Conservation (phyloP, 2,888 invertebrate genomes). For the Cosmia trapezina region DNA sequence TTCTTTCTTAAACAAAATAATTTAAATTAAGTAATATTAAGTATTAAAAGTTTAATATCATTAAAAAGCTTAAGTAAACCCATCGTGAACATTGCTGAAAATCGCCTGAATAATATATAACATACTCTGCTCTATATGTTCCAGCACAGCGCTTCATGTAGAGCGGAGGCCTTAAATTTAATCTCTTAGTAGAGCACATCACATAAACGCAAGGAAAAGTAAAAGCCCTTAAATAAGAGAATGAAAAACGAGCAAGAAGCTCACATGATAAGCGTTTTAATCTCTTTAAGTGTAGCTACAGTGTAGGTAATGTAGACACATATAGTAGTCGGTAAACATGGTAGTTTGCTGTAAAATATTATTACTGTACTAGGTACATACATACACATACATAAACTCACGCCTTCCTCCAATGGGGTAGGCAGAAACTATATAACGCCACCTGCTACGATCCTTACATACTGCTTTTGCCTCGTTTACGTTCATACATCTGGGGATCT, state of each 20-base stretch:
- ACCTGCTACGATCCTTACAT: too few relatives aligned
- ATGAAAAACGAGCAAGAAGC: slow-evolving; percentile 86
- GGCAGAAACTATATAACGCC: too few relatives aligned
- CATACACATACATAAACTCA: too few relatives aligned
- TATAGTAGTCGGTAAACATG: slow-evolving; percentile 10
- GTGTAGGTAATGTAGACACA: slow-evolving; percentile 42
- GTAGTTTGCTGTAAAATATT: slow-evolving; percentile 29
- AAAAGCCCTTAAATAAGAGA: slow-evolving; percentile 84
- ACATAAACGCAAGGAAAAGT: slow-evolving; percentile 83
- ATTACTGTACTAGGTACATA: background rate
- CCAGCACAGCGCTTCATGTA: slow-evolving; percentile 53
- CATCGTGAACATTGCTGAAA: slow-evolving; percentile 23
- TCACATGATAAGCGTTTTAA: slow-evolving; percentile 87
- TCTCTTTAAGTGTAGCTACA: slow-evolving; percentile 84
- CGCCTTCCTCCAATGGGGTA: too few relatives aligned
- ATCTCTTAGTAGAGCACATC: slow-evolving; percentile 82
- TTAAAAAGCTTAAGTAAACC: slow-evolving; percentile 2
- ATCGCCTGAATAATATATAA: slow-evolving; percentile 50
- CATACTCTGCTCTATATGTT: slow-evolving; percentile 12
- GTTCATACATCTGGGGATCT: too few relatives aligned
- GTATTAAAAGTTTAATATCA: background rate
- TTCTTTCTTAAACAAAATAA: background rate
- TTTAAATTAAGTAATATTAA: background rate
- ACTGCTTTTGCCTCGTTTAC: too few relatives aligned
- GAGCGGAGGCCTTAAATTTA: slow-evolving; percentile 76